These are phyloP conservation scores for Tapera naevia DNA, from an alignment of 2,797 vertebrate genomes.

Conservation along the genomic window DNA sequence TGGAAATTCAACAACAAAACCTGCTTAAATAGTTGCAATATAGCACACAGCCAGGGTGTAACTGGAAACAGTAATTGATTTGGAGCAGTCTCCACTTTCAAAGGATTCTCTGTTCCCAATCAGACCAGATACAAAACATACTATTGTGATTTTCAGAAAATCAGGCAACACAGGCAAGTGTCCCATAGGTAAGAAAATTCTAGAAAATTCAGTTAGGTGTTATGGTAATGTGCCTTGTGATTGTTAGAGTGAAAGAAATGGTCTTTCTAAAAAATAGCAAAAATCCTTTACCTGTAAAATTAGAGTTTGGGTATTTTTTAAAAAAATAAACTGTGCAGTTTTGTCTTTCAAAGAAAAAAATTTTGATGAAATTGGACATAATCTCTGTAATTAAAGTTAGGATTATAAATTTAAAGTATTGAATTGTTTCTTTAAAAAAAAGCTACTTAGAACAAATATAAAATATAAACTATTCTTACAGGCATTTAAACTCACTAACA, in stretches of 20 bases:
- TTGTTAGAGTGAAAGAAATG: not conserved
- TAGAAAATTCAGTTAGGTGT: not conserved
- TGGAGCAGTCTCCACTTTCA: not conserved
- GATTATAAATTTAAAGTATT: not conserved
- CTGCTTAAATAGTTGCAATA: not conserved
- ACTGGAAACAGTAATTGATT: not conserved
- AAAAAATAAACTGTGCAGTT: not conserved
- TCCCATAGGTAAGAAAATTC: not conserved
- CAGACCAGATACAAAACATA: not conserved
- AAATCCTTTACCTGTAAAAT: not conserved
- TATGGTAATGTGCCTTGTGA: not conserved
- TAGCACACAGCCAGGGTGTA: not conserved
- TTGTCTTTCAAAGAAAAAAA: not conserved
- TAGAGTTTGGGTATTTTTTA: not conserved
- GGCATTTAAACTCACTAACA: slow-evolving; percentile 2
- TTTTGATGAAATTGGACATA: not conserved
- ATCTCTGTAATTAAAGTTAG: not conserved
- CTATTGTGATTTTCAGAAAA: not conserved
- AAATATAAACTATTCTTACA: not conserved
- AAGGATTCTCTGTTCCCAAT: not conserved
- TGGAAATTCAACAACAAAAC: not conserved
- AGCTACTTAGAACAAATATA: not conserved
- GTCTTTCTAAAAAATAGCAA: not conserved
- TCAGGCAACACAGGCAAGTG: not conserved
- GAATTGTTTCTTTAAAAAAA: not conserved